phyloP scores from a whole-genome alignment of 2,113 vertebrate genomes.

The Xiphophorus couchianus region DNA sequence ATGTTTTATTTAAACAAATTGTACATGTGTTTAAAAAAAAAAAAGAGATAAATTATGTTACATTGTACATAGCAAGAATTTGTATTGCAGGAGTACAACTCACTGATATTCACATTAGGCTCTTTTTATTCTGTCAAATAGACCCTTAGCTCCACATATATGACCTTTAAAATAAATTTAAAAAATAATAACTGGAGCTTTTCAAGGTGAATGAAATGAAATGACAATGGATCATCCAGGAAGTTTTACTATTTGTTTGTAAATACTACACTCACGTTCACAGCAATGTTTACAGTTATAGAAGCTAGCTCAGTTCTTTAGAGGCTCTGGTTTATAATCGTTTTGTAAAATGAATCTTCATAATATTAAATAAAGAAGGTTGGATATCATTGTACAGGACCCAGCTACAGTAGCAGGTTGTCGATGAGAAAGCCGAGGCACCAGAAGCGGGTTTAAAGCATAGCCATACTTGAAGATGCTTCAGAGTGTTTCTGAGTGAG shows the following conservation, averaged over 20 bases:
- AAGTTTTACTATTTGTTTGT: conserved; percentile 58
- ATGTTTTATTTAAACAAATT: conserved; percentile 78
- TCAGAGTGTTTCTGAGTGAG: conserved; percentile 84
- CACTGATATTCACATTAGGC: conserved; percentile 57
- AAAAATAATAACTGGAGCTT: neutral
- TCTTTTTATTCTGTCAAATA: conserved; percentile 58
- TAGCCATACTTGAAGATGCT: conserved; percentile 98
- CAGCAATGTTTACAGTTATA: conserved; percentile 62
- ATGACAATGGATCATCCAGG: conserved; percentile 53
- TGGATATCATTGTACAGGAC: conserved; percentile 85
- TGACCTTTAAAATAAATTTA: conserved; percentile 21
- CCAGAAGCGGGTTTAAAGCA: conserved; percentile 86
- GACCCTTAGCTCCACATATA: conserved; percentile 48
- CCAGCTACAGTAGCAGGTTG: conserved; percentile 87
- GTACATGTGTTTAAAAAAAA: conserved; percentile 74
- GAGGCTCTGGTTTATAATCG: conserved; percentile 60
- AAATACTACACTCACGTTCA: conserved; percentile 59
- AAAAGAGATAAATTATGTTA: conserved; percentile 70
- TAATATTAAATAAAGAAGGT: conserved; percentile 45
- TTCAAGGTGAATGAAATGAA: conserved; percentile 42
- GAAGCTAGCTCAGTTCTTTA: conserved; percentile 74
- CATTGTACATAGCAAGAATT: conserved; percentile 77
- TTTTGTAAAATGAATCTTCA: conserved; percentile 67
- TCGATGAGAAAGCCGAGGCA: conserved; percentile 75
- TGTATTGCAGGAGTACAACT: conserved; percentile 70